phyloP scores from a whole-genome alignment of 1,140 invertebrate species.

The Sminthurides bifidus region DNA sequence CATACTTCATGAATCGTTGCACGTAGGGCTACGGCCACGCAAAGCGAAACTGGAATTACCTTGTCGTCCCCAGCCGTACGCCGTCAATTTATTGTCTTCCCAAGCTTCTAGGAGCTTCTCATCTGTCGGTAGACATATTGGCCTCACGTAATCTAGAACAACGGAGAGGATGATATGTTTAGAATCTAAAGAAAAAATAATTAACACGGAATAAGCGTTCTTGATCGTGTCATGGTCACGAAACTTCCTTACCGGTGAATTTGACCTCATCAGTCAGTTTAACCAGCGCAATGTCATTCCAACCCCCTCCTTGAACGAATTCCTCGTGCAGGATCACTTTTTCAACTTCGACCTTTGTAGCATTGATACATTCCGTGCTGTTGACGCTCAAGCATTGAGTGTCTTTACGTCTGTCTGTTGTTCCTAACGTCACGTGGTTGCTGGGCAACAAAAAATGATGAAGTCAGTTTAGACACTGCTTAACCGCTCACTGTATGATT shows the following conservation, averaged over 20 bases:
- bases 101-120: not conserved
- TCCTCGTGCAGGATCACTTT: conserved; percentile 12
- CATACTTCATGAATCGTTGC: not conserved
- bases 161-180: not conserved
- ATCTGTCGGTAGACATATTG: conserved; percentile 7
- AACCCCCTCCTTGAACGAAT: not conserved
- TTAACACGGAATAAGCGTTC: not conserved
- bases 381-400: conserved; percentile 5
- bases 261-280: not conserved
- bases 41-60: too few species aligned
- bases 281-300: conserved; percentile 11
- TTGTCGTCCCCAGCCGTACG: conserved; percentile 15
- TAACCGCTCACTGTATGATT: not conserved
- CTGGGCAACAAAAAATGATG: conserved; percentile 1
- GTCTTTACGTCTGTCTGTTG: not conserved
- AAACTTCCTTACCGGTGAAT: conserved; percentile 7
- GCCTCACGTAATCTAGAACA: conserved; percentile 5
- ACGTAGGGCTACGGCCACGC: too few species aligned
- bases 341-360: conserved; percentile 11
- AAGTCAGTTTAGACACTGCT: too few species aligned
- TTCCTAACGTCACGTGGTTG: conserved; percentile 15
- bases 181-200: not conserved
- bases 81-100: conserved; percentile 5
- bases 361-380: conserved; percentile 4
- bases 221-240: not conserved